Conservation (phyloP, 2,113 vertebrate species). For the Xyliphius kryptos region DNA sequence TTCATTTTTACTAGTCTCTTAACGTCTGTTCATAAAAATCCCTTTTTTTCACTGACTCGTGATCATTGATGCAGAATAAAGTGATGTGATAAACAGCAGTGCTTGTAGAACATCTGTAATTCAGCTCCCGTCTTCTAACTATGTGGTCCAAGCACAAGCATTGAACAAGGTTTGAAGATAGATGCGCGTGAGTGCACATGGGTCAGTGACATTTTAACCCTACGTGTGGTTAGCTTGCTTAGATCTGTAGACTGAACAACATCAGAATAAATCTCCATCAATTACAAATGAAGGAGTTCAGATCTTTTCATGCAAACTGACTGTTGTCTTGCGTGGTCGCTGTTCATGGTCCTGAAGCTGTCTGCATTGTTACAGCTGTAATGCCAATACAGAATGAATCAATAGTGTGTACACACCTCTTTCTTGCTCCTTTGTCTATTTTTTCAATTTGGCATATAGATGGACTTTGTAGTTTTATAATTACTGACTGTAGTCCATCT, state of each 20-base stretch:
- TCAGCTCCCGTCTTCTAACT: slow-evolving; percentile 3
- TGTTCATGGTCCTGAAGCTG: too few species aligned
- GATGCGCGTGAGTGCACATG: slow-evolving; percentile 2
- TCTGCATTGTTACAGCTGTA: too few species aligned
- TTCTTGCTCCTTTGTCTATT: too few species aligned
- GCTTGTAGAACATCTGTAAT: slow-evolving; percentile 15
- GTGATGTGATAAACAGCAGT: slow-evolving; percentile 25
- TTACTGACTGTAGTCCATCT: too few species aligned
- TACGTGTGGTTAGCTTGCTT: neutral
- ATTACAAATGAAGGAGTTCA: too few species aligned
- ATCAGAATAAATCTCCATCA: too few species aligned
- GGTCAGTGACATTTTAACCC: neutral
- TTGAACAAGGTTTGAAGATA: slow-evolving; percentile 6
- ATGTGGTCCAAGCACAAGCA: neutral
- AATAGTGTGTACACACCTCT: too few species aligned
- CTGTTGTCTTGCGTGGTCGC: too few species aligned
- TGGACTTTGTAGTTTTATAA: too few species aligned
- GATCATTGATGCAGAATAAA: slow-evolving; percentile 17
- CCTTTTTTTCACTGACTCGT: neutral
- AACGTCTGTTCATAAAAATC: neutral
- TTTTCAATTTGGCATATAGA: too few species aligned
- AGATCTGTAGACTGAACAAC: neutral
- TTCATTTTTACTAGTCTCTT: slow-evolving; percentile 2
- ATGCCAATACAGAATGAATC: too few species aligned
- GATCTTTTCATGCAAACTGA: too few species aligned